These are phyloP conservation scores for Hystrix brachyura DNA, from an alignment of 2,113 vertebrate species.

Conservation along the genomic window DNA sequence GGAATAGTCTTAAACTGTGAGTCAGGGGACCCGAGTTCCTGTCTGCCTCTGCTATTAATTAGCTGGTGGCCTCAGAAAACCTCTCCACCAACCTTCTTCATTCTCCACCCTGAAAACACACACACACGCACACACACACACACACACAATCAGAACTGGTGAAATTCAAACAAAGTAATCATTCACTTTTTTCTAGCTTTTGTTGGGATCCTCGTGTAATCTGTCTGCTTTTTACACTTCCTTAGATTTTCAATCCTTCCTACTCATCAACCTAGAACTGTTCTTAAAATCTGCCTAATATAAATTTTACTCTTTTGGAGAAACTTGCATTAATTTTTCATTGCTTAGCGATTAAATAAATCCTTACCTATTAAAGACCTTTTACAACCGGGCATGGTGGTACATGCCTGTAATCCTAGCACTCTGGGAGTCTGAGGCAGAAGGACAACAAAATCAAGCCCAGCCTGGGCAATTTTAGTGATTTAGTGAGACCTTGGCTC, in stretches of 20 bases:
- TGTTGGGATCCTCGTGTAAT: background rate
- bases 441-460: background rate
- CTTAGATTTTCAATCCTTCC: background rate
- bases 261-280: background rate
- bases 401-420: background rate
- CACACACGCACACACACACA: background rate
- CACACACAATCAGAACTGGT: background rate
- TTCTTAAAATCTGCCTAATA: background rate
- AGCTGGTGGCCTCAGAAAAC: constrained; percentile 7
- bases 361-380: background rate
- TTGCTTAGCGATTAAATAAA: background rate
- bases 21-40: background rate
- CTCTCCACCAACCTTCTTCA: background rate
- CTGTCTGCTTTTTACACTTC: background rate
- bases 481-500: background rate
- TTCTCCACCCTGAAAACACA: background rate
- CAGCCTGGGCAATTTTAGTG: background rate
- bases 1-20: background rate
- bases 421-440: background rate
- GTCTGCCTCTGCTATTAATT: constrained; percentile 22
- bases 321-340: background rate
- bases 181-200: background rate
- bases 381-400: background rate
- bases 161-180: background rate
- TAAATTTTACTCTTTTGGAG: background rate